Base-by-base conservation (phyloP, 2,888 invertebrate species). In the Nomada fabriciana region DNA sequence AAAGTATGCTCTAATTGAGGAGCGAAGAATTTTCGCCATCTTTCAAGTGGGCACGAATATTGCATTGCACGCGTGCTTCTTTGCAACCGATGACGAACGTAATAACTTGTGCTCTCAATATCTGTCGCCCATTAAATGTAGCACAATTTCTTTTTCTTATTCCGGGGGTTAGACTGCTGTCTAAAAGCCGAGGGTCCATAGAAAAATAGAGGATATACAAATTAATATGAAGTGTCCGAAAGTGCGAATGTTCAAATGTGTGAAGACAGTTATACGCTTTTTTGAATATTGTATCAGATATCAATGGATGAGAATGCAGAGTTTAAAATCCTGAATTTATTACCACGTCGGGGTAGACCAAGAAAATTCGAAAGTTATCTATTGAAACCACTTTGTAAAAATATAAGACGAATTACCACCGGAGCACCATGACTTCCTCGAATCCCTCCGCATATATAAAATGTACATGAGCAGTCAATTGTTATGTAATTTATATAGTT, bases 361-460 rank as follows among this genome's bases (percentile, higher is more conserved):
- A 79, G 59, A 75, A 71, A 79, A 25, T 71, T 82, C 72, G 75
- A 79, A 82, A 79, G 79, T 72, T 79, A 72, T 79, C 75, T 83
- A 83, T 71, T 81, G 73, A 76, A 83, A 86, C 80, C 83, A 81
- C 60, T 80, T 11, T 81, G 83, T 85, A 85, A 85, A 83, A 85
- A 85, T 85, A 77, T 83, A 7, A 84, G 78, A 81, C 78, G 43
- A 83, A 78, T 86, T 86, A 68, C 67, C 67, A 68, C 67, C 42
- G 55, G 67, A 68, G 23, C 42, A 69, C 25, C 18, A 55, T 57
- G 68, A 69, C 2, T 55, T 15, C 55, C 25, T 25, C 25, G 2
- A 65, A 50, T 47, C 52, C 29, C 18, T 65, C n/a, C 53, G 15
- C 67, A 67, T 9, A 23, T 53, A 67, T 42, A 68, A 68, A 68